Evolutionary conservation across 1,140 invertebrate genomes (phyloP), one percentile per base, ranked within the genome.

Genomic region (Agrilus planipennis): DNA sequence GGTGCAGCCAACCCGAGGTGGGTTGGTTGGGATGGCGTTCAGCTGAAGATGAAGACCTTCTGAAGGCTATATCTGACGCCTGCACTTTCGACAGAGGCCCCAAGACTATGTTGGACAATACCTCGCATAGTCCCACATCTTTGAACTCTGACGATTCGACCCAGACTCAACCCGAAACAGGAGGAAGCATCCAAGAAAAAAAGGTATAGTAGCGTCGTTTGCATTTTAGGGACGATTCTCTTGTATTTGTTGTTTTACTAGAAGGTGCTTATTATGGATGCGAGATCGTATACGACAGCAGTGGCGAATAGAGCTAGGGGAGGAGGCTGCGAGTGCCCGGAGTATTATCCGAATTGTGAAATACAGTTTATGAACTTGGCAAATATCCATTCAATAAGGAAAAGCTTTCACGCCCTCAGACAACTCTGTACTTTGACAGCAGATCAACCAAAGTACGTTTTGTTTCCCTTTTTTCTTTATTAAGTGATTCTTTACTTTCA

Each of bases 311-410:
- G 92, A 46, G 90, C 90, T 2, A 81, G 92, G 42, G 92, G 93
- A 20, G 94, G 94, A 34, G 94, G 94, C 16, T 91, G 84, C 62
- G 94, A 98, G 64, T 93, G 86, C 63, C 76, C 81, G n/a, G 86
- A 90, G 62, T 93, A 94, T 72, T 97, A 97, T 69, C 79, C 83
- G 0, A 80, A 76, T 53, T 88, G 89, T 55, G 91, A 96, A 64
- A 91, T 97, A 41, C 80, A 91, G 59, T 98, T 95, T 61, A 96
- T 97, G 91, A 87, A 86, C 63, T 67, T 98, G 60, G 85, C 90
- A 34, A 98, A 98, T 65, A 97, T 98, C 46, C 93, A 97, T 66
- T 79, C 84, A 36, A 88, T 97, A 53, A 71, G 93, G 21, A 89
- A 88, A 51, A 84, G 81, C 58, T 88, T 87, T 61, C 80, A 84